These are phyloP conservation scores for Pseudopodoces humilis DNA, from an alignment of 2,113 vertebrate genomes.

Conservation along the genomic window DNA sequence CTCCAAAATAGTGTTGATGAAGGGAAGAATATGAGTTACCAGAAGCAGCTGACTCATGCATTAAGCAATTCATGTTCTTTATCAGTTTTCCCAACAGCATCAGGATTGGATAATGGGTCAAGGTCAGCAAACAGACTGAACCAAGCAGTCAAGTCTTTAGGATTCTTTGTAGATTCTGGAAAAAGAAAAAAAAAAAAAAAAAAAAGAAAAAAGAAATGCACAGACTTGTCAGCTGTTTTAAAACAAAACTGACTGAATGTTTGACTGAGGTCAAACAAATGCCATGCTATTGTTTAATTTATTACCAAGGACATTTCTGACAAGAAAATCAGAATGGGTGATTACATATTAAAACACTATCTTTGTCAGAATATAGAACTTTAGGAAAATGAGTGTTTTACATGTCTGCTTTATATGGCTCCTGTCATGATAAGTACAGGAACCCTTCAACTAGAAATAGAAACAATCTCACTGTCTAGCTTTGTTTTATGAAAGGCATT, in stretches of 20 bases:
- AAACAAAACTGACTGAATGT: conserved; percentile 14
- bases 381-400: background rate
- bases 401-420: background rate
- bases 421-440: background rate
- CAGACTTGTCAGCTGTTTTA: background rate
- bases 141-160: conserved; percentile 90
- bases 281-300: background rate
- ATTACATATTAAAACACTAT: background rate
- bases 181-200: background rate
- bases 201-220: background rate
- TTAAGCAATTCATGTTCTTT: conserved; percentile 91
- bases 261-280: conserved; percentile 8
- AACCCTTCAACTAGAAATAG: background rate
- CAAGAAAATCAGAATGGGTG: background rate
- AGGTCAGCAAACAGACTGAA: conserved; percentile 96
- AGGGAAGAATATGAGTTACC: conserved; percentile 38
- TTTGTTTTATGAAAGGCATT: background rate
- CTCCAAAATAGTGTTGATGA: conserved; percentile 4
- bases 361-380: background rate
- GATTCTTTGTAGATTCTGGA: conserved; percentile 76
- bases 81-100: conserved; percentile 88
- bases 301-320: background rate
- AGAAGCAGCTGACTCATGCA: conserved; percentile 76
- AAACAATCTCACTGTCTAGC: background rate
- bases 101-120: conserved; percentile 94